Percentiles rank a stretch among this genome's conserved stretches.
Conservation (phyloP, 2,888 invertebrate species). For the Drosophila flavopinicola region DNA sequence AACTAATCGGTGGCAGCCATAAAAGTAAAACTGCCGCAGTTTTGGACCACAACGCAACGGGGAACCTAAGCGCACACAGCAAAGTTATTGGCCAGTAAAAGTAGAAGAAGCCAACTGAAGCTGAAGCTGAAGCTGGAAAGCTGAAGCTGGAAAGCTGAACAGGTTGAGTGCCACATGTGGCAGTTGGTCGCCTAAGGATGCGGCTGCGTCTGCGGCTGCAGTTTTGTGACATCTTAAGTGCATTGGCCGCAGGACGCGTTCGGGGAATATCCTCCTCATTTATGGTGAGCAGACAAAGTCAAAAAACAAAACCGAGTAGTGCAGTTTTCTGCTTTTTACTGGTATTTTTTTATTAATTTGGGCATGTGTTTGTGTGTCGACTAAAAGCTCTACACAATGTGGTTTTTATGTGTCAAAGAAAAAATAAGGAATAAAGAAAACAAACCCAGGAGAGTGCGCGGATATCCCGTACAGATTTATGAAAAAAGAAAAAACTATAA, state of each 20-base stretch:
- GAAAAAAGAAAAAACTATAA: slow-evolving; percentile 42
- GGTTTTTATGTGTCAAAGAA: slow-evolving; percentile 35
- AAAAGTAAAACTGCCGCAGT: slow-evolving; percentile 50
- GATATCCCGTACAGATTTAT: slow-evolving; percentile 48
- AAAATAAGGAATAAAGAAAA: too few species aligned
- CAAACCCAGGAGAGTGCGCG: slow-evolving; percentile 13
- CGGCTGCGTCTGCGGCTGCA: slow-evolving; percentile 33
- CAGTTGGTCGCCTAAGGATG: slow-evolving; percentile 18
- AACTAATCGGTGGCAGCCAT: slow-evolving; percentile 72
- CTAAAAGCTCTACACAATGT: slow-evolving; percentile 58
- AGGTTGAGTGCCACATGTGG: slow-evolving; percentile 65
- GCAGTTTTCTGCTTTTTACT: slow-evolving; percentile 32
- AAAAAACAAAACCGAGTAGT: slow-evolving; percentile 12
- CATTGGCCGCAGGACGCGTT: slow-evolving; percentile 44
- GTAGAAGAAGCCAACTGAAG: neutral
- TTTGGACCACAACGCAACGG: slow-evolving; percentile 21
- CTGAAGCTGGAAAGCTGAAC: too few species aligned
- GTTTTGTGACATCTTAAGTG: slow-evolving; percentile 74
- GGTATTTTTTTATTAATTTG: slow-evolving; percentile 62
- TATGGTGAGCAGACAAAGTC: slow-evolving; percentile 56
- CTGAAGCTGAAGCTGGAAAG: slow-evolving; percentile 7
- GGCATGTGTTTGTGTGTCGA: slow-evolving; percentile 10
- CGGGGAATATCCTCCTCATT: slow-evolving; percentile 47
- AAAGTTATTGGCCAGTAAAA: slow-evolving; percentile 55
- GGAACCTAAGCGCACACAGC: slow-evolving; percentile 8